Percentiles rank a stretch among this genome's conserved stretches.
Conservation (phyloP, 2,888 invertebrate genomes). For the Synergus itoensis region DNA sequence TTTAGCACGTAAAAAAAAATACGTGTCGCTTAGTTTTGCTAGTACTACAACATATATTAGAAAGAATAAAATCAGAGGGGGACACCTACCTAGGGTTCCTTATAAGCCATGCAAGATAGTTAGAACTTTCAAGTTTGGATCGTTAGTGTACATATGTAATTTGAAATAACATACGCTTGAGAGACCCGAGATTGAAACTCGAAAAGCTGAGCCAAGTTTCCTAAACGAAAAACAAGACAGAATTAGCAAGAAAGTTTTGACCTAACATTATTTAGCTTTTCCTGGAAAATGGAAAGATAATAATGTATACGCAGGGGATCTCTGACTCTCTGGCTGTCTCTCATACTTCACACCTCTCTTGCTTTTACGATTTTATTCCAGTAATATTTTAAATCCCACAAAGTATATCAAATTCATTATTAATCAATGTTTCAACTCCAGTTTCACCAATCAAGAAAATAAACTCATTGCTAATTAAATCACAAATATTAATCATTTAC, state of each 20-base stretch:
- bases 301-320: background rate
- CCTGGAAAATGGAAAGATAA: background rate
- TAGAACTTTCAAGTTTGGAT: slow-evolving; percentile 14
- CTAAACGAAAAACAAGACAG: background rate
- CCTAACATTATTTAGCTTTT: background rate
- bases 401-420: background rate
- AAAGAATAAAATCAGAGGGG: too few species aligned
- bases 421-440: too few species aligned
- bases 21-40: too few species aligned
- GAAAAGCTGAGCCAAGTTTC: slow-evolving; percentile 3
- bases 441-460: too few species aligned
- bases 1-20: too few species aligned
- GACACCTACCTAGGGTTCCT: too few species aligned
- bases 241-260: slow-evolving; percentile 1
- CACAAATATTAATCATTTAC: too few species aligned
- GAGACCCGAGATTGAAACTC: background rate
- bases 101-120: background rate
- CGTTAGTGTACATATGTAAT: background rate
- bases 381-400: slow-evolving; percentile 11
- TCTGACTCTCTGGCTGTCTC: background rate
- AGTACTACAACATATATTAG: too few species aligned
- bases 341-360: background rate
- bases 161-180: slow-evolving; percentile 16
- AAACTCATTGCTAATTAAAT: too few species aligned
- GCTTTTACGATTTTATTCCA: slow-evolving; percentile 2